Base-by-base conservation (phyloP, 2,888 invertebrate genomes). In the Drosophila nr. medialis region DNA sequence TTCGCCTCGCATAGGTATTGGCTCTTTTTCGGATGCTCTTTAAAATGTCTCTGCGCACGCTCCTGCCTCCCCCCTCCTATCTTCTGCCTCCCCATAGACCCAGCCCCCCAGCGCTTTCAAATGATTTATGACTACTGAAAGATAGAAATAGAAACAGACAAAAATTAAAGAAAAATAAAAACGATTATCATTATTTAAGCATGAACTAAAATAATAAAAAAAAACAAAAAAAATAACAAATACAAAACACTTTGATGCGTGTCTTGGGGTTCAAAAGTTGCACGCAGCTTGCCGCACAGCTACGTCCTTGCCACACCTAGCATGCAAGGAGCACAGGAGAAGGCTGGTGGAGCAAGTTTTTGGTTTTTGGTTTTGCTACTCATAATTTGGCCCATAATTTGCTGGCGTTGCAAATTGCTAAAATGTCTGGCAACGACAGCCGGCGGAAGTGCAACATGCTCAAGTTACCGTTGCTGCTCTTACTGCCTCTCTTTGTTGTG, bases 341-440 rank as follows among this genome's bases (percentile, higher is more conserved):
- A 15, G 45, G 45, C 24, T 4, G 8, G 55, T 29, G 29, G 40
- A 42, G 56, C 55, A 54, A 58, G 51, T 67, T 65, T 67, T 56
- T 40, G 29, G 54, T 36, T 65, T 65, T 67, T 21, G 27, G 55
- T 73, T 70, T 72, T 75, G 68, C 72, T 61, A 59, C 86, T 89
- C 83, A 89, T 85, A 86, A 89, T 88, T 85, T 86, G 90, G 75
- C 90, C 90, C 86, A 32, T 32, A 89, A 89, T 89, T 86, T 82
- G 88, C 77, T 89, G 84, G 85, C 88, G 79, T 81, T 84, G 88
- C 80, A 89, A 87, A 89, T 87, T 81, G 85, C 82, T 73, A 65
- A 85, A 88, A 82, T 71, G 83, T 77, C 86, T 76, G 85, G 72
- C 81, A 84, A 83, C 87, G 83, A 89, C 83, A 89, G 75, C 72